These are phyloP conservation scores for Aphelocoma californica DNA, from an alignment of 2,797 vertebrate genomes.

Conservation along the genomic window DNA sequence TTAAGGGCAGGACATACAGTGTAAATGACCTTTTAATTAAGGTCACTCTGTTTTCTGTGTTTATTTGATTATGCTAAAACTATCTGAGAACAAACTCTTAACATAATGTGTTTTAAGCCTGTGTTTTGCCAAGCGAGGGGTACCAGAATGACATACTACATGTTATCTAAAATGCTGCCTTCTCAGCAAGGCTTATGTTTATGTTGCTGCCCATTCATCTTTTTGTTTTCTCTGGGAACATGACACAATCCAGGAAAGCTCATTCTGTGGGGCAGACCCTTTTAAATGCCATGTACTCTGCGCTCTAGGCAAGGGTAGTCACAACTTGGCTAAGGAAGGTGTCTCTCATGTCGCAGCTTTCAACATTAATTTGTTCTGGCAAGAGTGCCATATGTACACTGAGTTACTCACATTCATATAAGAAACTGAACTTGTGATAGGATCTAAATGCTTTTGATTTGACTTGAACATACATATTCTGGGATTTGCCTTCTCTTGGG, in stretches of 20 bases:
- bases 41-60: neutral
- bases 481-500: neutral
- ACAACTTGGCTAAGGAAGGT: neutral
- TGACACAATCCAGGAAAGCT: neutral
- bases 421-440: constrained; percentile 26
- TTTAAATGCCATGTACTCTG: neutral
- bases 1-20: neutral
- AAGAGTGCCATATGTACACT: neutral
- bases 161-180: neutral
- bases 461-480: neutral
- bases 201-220: neutral
- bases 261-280: neutral
- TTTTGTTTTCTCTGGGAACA: neutral
- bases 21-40: constrained; percentile 42
- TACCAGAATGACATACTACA: neutral
- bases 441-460: constrained; percentile 19
- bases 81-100: neutral
- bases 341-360: constrained; percentile 24
- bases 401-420: constrained; percentile 6
- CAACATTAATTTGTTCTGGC: constrained; percentile 32
- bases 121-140: neutral
- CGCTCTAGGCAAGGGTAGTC: neutral
- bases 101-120: neutral
- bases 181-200: neutral
- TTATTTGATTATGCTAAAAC: constrained; percentile 9